phyloP scores from a whole-genome alignment of 2,113 vertebrate species.

The Syngnathus typhle region DNA sequence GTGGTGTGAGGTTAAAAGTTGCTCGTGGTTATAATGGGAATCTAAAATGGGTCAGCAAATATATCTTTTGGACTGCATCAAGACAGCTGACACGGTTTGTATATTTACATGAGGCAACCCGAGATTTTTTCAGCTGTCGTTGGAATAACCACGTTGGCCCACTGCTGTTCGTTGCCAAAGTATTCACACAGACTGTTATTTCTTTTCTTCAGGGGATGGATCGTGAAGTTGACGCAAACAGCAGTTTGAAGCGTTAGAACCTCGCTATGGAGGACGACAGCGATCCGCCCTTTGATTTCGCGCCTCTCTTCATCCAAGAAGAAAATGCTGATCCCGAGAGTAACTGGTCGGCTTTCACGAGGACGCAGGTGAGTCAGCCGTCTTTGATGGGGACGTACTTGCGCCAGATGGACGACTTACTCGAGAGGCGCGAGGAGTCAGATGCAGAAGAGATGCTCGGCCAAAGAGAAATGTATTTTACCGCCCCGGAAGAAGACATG shows the following conservation, averaged over 20 bases:
- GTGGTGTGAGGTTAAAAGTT: no score
- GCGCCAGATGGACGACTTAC: conserved; percentile 59
- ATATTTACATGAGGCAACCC: background rate
- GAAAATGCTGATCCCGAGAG: conserved; percentile 32
- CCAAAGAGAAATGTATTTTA: conserved; percentile 33
- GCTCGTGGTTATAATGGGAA: background rate
- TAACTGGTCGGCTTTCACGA: conserved; percentile 16
- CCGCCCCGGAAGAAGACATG: conserved; percentile 27
- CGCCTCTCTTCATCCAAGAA: conserved; percentile 59
- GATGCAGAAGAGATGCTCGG: background rate
- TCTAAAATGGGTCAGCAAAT: conserved; percentile 1
- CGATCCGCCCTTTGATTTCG: conserved; percentile 14
- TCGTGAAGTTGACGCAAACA: background rate
- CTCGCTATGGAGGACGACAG: conserved; percentile 55
- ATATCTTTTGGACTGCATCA: background rate
- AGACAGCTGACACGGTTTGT: no score
- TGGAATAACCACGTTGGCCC: conserved; percentile 4
- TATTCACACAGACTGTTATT: background rate
- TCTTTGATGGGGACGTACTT: conserved; percentile 45
- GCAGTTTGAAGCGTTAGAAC: background rate
- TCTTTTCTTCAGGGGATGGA: conserved; percentile 24
- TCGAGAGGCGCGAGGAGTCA: conserved; percentile 52
- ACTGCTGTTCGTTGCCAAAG: background rate
- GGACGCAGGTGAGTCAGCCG: conserved; percentile 14
- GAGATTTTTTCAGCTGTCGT: conserved; percentile 44